phyloP scores from a whole-genome alignment of 2,113 vertebrate species.

The Sakesphorus luctuosus region DNA sequence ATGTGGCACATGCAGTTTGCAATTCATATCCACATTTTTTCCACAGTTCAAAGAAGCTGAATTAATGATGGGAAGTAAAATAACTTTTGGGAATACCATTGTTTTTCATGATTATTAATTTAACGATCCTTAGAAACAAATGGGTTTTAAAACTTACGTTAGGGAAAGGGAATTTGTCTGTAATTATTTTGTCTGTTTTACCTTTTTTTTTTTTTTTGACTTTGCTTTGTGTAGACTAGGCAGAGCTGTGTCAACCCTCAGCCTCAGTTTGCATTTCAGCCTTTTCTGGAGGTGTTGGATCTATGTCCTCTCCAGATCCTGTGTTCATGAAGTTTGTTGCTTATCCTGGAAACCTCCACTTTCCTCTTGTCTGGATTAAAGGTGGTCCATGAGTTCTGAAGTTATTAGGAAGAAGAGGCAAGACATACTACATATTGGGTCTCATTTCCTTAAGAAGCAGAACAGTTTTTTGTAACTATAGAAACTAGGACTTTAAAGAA shows the following conservation, averaged over 20 bases:
- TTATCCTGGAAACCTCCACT: not conserved
- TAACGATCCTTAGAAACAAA: not conserved
- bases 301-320: not conserved
- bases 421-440: accelerated
- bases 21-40: not conserved
- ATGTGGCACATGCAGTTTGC: not conserved
- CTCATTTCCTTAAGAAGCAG: not conserved
- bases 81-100: not conserved
- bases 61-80: not conserved
- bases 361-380: not conserved
- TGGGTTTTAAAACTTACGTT: not conserved
- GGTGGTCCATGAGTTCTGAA: not conserved
- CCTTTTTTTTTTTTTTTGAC: not conserved
- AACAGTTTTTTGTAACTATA: not conserved
- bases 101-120: constrained; percentile 30
- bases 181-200: not conserved
- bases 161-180: not conserved
- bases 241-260: not conserved
- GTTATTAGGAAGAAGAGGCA: not conserved
- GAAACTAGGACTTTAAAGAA: not conserved
- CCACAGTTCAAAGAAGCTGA: not conserved
- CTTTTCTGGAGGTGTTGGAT: not conserved
- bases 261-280: not conserved
- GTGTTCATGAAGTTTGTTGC: not conserved
- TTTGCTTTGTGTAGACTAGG: not conserved